A percentile compares a stretch with the other conserved stretches of the same genome.
Evolutionary conservation across 1,140 invertebrate species (phyloP).

Genomic region (Calephelis virginiensis): DNA sequence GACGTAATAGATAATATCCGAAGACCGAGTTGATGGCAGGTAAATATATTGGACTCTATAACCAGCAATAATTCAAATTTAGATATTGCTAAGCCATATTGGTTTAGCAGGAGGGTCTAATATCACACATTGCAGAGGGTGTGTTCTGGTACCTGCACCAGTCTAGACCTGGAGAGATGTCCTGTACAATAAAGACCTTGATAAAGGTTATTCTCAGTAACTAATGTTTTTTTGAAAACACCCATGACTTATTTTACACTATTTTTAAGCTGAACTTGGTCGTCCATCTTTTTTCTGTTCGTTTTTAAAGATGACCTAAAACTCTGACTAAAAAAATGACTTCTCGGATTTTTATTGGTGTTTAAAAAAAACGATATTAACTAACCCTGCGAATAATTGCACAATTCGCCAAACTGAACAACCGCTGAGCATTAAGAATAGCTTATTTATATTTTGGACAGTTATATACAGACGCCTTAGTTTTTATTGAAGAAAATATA

Average conservation of each 20-base stretch:
- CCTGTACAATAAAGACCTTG: background rate
- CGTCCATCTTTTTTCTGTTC: too few relatives aligned
- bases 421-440: too few relatives aligned
- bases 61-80: background rate
- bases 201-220: background rate
- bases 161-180: background rate
- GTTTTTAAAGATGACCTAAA: too few relatives aligned
- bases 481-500: too few relatives aligned
- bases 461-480: too few relatives aligned
- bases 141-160: constrained; percentile 20
- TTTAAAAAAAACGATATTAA: too few relatives aligned
- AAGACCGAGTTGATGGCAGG: background rate
- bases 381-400: too few relatives aligned
- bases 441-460: too few relatives aligned
- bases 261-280: background rate
- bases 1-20: too few relatives aligned
- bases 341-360: too few relatives aligned
- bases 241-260: background rate
- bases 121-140: constrained; percentile 55
- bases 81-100: constrained; percentile 16
- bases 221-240: background rate
- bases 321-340: too few relatives aligned
- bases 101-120: constrained; percentile 45
- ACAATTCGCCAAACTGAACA: too few relatives aligned
- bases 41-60: background rate